These are phyloP conservation scores for Oreochromis mossambicus DNA, from an alignment of 2,797 vertebrate species.

Conservation along the genomic window DNA sequence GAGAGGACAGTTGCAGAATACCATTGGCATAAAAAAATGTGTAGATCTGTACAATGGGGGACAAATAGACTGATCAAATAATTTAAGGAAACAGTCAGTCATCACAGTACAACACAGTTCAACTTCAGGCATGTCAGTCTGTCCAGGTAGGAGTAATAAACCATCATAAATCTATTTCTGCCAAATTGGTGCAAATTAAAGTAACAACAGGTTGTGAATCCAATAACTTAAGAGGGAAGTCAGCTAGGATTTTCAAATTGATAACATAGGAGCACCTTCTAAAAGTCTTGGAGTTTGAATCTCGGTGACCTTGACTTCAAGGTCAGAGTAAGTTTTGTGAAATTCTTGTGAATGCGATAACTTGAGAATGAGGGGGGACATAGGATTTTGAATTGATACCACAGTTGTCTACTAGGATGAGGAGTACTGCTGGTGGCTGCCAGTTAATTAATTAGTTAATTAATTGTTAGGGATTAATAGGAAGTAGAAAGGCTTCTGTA, in stretches of 20 bases:
- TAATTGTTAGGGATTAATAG: neutral
- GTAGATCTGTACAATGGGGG: neutral
- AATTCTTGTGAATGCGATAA: neutral
- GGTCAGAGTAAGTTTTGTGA: neutral
- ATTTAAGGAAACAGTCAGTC: neutral
- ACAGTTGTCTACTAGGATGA: accelerated
- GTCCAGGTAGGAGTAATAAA: neutral
- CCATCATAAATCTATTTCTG: neutral
- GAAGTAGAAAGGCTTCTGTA: neutral
- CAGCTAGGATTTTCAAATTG: accelerated
- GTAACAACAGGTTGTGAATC: neutral
- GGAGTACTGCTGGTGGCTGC: accelerated
- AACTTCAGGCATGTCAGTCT: neutral
- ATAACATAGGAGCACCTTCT: accelerated
- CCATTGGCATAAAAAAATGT: accelerated
- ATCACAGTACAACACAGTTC: neutral
- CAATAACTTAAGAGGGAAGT: neutral
- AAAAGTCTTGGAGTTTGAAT: neutral
- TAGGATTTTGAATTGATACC: accelerated
- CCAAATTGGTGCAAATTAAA: neutral
- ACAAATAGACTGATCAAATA: neutral
- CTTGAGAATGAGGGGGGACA: neutral
- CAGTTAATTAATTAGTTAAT: neutral
- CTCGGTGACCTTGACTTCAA: accelerated
- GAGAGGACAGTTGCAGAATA: neutral